Percentiles rank a stretch among this genome's conserved stretches.
Evolutionary conservation across 1,140 invertebrate species (phyloP).

Genomic region (Drosophila sp.): DNA sequence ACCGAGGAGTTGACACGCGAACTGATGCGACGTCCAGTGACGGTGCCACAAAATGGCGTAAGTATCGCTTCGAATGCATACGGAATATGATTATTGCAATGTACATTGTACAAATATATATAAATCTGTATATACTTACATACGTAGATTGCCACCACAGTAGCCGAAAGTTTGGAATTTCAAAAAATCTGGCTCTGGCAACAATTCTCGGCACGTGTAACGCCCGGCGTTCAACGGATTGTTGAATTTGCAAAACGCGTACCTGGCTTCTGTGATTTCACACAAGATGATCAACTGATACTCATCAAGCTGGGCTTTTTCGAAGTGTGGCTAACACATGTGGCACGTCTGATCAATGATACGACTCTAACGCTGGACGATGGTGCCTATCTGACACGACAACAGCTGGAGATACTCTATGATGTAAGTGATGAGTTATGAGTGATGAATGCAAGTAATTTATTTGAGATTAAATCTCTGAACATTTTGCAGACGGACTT

Average conservation of each 20-base stretch:
- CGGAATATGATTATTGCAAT: not conserved
- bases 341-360: constrained; percentile 92
- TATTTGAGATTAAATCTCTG: no score
- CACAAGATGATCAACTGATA: constrained; percentile 96
- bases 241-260: constrained; percentile 97
- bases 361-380: constrained; percentile 95
- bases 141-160: constrained; percentile 85
- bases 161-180: constrained; percentile 87
- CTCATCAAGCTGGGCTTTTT: constrained; percentile 98
- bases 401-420: constrained; percentile 96
- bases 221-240: constrained; percentile 94
- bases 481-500: constrained; percentile 87
- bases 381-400: constrained; percentile 92
- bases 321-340: constrained; percentile 96
- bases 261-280: constrained; percentile 93
- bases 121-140: not conserved
- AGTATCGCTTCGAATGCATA: constrained; percentile 18
- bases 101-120: not conserved
- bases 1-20: constrained; percentile 93
- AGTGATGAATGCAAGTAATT: no score
- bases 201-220: constrained; percentile 90
- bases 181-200: constrained; percentile 90
- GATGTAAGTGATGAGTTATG: constrained; percentile 88
- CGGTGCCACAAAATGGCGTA: constrained; percentile 83
- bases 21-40: constrained; percentile 84